phyloP scores from a whole-genome alignment of 2,888 invertebrate genomes.

The Scelioninae gen. 1 region DNA sequence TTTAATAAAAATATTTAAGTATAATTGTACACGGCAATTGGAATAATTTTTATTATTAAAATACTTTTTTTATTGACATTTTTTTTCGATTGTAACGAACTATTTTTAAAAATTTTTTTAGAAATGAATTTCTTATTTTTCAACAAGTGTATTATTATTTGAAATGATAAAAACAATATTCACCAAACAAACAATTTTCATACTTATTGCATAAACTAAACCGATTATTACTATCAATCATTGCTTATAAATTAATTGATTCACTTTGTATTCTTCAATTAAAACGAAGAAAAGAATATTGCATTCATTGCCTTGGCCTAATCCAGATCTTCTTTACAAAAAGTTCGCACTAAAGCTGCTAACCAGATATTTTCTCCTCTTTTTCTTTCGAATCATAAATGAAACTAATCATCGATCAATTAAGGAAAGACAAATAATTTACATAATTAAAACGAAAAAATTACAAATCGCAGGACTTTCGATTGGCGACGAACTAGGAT shows the following conservation, averaged over 20 bases:
- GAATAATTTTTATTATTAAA: no score
- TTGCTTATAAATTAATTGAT: slow-evolving; percentile 20
- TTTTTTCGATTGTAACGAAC: no score
- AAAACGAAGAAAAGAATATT: slow-evolving; percentile 28
- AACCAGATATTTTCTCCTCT: slow-evolving; percentile 2
- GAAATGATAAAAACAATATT: no score
- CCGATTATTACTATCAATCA: background rate
- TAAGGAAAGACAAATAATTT: slow-evolving; percentile 1
- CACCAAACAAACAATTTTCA: background rate
- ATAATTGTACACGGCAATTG: no score
- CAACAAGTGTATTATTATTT: no score
- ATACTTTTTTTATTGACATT: no score
- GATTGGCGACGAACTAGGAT: slow-evolving; percentile 93
- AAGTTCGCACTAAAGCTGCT: no score
- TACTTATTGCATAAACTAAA: no score
- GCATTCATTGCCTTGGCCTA: slow-evolving; percentile 67
- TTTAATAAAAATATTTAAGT: no score
- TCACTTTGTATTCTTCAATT: slow-evolving; percentile 20
- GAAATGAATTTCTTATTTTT: no score
- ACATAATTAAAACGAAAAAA: no score
- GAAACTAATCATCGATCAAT: slow-evolving; percentile 24
- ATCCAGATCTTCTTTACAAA: slow-evolving; percentile 51
- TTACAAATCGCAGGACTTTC: slow-evolving; percentile 89
- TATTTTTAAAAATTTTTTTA: no score
- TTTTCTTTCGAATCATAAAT: slow-evolving; percentile 10